These are phyloP conservation scores for Leptobrachium leishanense DNA, from an alignment of 2,113 vertebrate species.

Conservation along the genomic window DNA sequence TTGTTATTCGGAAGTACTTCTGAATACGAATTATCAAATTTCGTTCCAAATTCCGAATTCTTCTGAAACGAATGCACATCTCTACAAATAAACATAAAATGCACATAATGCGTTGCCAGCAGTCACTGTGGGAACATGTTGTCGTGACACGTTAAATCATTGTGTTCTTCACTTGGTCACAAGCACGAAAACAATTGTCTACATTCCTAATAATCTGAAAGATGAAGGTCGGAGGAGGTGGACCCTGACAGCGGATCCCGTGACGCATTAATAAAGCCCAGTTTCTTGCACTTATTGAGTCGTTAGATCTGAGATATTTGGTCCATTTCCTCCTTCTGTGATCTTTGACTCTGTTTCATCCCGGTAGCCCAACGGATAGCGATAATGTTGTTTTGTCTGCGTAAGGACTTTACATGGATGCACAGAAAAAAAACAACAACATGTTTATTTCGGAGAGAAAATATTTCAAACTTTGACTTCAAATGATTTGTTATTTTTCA, in stretches of 20 bases:
- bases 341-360: conserved; percentile 41
- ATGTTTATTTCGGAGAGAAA: background rate
- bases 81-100: no score
- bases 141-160: no score
- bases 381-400: background rate
- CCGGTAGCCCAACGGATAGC: background rate
- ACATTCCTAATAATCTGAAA: background rate
- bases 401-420: background rate
- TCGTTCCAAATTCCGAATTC: no score
- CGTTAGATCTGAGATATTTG: background rate
- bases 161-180: no score
- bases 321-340: conserved; percentile 20
- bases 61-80: no score
- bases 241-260: background rate
- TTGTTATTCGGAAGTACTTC: no score
- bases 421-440: background rate
- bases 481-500: no score
- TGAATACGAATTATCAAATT: no score
- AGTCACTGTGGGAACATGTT: no score
- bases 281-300: conserved; percentile 42
- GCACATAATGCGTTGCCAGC: no score
- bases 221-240: background rate
- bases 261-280: background rate
- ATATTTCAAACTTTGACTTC: no score
- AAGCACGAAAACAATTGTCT: no score